Evolutionary conservation across 2,888 invertebrate genomes (phyloP).

Genomic region (Chironomus riparius): DNA sequence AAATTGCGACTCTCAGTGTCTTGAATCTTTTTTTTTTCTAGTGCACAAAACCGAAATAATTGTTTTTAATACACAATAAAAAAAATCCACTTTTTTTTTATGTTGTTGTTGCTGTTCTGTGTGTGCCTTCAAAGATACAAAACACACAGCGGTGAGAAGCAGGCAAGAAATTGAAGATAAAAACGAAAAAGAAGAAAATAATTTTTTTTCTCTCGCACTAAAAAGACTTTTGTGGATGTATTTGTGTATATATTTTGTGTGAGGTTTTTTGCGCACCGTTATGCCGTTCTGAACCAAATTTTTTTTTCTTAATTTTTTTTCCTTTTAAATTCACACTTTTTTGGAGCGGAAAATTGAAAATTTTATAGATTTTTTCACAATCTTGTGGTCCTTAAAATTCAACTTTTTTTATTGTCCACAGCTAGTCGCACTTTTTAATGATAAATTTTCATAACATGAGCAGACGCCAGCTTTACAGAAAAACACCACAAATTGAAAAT

Average conservation of each 20-base stretch:
- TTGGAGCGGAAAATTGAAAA: neutral
- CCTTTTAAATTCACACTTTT: neutral
- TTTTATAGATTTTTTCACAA: neutral
- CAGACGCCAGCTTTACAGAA: neutral
- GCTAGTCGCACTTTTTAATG: too few species aligned
- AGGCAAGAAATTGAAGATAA: neutral
- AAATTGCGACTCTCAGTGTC: too few species aligned
- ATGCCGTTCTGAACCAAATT: neutral
- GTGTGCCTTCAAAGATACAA: too few species aligned
- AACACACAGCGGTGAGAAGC: neutral
- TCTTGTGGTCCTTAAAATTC: neutral
- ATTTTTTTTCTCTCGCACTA: neutral
- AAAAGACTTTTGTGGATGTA: neutral
- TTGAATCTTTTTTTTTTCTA: neutral
- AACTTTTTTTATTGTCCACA: neutral
- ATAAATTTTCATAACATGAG: neutral
- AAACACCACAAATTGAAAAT: neutral
- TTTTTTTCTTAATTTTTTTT: neutral
- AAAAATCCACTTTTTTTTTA: too few species aligned
- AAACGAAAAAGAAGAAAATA: too few species aligned
- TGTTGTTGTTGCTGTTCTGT: neutral
- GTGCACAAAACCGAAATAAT: neutral
- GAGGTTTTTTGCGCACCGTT: constrained; percentile 8
- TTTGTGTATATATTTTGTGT: neutral
- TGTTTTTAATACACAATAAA: neutral